Percentiles rank a stretch among this genome's conserved stretches.
Conservation (phyloP, 2,888 invertebrate genomes). For the Campoletis raptor region DNA sequence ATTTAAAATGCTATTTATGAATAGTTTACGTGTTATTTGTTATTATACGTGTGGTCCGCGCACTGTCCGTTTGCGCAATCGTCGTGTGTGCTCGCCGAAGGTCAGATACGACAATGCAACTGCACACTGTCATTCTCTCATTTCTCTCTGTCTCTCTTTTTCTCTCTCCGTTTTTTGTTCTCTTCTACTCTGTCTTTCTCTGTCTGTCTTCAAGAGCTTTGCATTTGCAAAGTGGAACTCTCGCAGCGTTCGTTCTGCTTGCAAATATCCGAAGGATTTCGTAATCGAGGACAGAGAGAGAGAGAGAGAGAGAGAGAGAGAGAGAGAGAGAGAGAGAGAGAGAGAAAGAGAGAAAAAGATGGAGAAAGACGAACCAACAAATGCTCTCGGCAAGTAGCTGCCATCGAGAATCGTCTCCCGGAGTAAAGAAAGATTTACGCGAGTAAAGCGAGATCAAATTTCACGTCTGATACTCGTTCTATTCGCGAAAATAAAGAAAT, state of each 20-base stretch:
- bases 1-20: conserved; percentile 64
- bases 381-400: conserved; percentile 18
- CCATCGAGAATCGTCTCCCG: conserved; percentile 21
- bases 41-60: conserved; percentile 70
- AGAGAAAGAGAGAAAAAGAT: conserved; percentile 49
- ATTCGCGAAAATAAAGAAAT: conserved; percentile 60
- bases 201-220: conserved; percentile 51
- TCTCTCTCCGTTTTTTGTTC: conserved; percentile 24
- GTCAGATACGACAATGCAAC: conserved; percentile 76
- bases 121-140: conserved; percentile 69
- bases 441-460: conserved; percentile 64
- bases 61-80: conserved; percentile 77
- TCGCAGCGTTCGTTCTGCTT: conserved; percentile 72
- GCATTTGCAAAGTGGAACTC: conserved; percentile 65
- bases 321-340: conserved; percentile 23
- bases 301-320: conserved; percentile 34
- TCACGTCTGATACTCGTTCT: conserved; percentile 60
- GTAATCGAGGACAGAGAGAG: conserved; percentile 71
- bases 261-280: conserved; percentile 73
- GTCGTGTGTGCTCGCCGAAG: conserved; percentile 70
- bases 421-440: conserved; percentile 66
- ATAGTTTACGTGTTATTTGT: conserved; percentile 56
- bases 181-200: conserved; percentile 13
- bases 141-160: conserved; percentile 43
- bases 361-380: conserved; percentile 47